Evolutionary conservation across 2,888 invertebrate genomes (phyloP), one percentile per base, ranked within the genome.

Genomic region (Hirtodrosophila alboralis): DNA sequence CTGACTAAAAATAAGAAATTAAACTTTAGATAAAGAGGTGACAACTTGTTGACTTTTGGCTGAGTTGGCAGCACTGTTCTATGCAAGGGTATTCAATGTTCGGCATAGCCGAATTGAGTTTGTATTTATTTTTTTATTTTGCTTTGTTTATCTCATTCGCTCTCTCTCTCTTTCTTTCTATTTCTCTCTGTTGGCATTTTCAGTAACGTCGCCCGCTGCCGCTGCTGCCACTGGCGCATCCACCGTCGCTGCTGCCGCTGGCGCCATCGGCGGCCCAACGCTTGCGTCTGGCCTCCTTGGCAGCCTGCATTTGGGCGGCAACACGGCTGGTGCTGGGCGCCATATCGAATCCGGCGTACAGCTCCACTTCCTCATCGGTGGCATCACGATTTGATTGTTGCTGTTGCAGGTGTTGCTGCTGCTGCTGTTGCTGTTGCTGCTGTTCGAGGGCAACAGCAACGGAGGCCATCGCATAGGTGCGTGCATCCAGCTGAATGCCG

Each of bases 221-320:
- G 51, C 86, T 78, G 58, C 86, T 69, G 69, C 86, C 72, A 53
- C 85, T 81, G 60, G 60, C 72, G 44, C 83, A 66, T 58, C 83
- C 78, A 51, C 87, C 83, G 49, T 75, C 84, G 65, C 83, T 84
- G 67, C 84, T 81, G 44, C 84, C 89, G 52, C 89, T 87, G 34
- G 89, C 87, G 8, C 88, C 88, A 66, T 88, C 88, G 49, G 83
- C 89, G 8, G 81, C 81, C 87, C 87, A 88, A 18, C 89, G 81
- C 37, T 88, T 84, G 21, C 81, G 81, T 9, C 89, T 75, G 31
- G 85, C 88, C 75, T 87, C 85, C 67, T 88, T 88, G 64, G 87
- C 88, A 18, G 87, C 87, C 60, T 87, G 88, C 88, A 89, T 87
- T 68, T 88, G 88, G 44, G 86, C 87, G 14, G 84, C 84, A 56